phyloP scores from a whole-genome alignment of 2,113 vertebrate genomes.

The Indicator indicator region DNA sequence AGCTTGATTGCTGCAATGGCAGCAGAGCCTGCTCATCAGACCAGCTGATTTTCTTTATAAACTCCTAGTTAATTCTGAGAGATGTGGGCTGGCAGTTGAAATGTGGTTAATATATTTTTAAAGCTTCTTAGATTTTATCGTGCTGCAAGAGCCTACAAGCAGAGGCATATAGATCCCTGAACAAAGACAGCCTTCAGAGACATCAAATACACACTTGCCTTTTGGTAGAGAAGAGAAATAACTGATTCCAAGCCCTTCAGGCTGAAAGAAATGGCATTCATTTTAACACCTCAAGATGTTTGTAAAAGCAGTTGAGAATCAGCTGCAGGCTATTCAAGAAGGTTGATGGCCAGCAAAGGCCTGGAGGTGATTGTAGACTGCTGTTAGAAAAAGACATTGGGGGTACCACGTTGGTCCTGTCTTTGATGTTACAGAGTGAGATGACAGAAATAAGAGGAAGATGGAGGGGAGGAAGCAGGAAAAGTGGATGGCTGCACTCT shows the following conservation, averaged over 20 bases:
- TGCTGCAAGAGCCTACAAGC: background rate
- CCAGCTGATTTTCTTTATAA: conserved; percentile 13
- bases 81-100: conserved; percentile 20
- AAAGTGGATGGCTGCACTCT: background rate
- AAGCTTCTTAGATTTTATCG: background rate
- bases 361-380: background rate
- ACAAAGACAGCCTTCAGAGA: background rate
- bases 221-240: background rate
- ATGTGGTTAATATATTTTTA: background rate
- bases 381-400: background rate
- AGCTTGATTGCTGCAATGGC: background rate
- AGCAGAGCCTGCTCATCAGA: conserved; percentile 13
- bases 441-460: background rate
- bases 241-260: background rate
- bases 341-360: background rate
- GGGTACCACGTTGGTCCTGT: background rate
- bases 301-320: background rate
- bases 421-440: background rate
- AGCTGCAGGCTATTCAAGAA: background rate
- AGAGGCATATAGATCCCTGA: background rate
- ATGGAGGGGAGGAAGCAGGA: background rate
- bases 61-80: conserved; percentile 3
- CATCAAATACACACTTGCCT: conserved; percentile 20
- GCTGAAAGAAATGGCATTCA: conserved; percentile 12
- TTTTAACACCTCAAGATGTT: background rate